Base-by-base conservation (phyloP, 2,888 invertebrate species). In the Drosophila pseudotalamancana region DNA sequence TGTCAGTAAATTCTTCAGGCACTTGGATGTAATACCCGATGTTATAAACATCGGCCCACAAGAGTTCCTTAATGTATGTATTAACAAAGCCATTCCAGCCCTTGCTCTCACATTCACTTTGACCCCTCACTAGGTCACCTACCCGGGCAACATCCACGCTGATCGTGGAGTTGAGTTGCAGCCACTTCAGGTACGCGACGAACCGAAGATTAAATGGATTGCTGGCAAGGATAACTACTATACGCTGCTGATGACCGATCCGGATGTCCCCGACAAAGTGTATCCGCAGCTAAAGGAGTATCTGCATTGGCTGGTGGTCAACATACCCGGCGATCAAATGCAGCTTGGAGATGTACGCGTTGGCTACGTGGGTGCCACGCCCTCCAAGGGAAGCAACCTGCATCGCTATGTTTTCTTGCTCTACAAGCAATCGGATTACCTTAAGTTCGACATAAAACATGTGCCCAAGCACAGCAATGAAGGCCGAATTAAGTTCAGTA, bases 221-320 rank as follows among this genome's bases (percentile, higher is more conserved):
- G 21, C 82, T 59, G 48, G 56, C 49, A 48, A 59, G 42, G 72
- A 74, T 3, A 55, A 60, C 3, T 88, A 81, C 59, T 88, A 90
- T 35, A 77, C 89, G 1, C 63, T 90, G 16, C 62, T 86, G 6
- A 75, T 90, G 77, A 81, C 89, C 93, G 98, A 98, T 92, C 97
- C 89, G 4, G 98, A 98, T 92, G 97, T 97, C n/a, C 97, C 98
- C 0, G 95, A 95, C 67, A 94, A 97, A 45, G 89, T 92, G 27
- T 93, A 95, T 14, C 97, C 97, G 0, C 95, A 92, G 68, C 95
- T 93, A 90, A 93, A 97, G 53, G 97, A 98, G 90, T 97, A 96
- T 95, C 95, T 96, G 87, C 97, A 98, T 90, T 98, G 97, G 97
- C 91, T 97, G 14, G 95, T 98, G 0, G 95, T 94, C 16, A 97